These are phyloP conservation scores for western clawed frog (Xenopus tropicalis) DNA, from an alignment of 2,113 vertebrate genomes.

Conservation along the genomic window UCB_Xtro_10.0 CM004447.2:147702001-147702500, in stretches of 20 bases:
- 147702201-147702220: slow-evolving; percentile 27
- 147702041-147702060: too few species aligned
- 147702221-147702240: slow-evolving; percentile 32
- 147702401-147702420: slow-evolving; percentile 9
- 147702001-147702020: too few species aligned
- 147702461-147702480: not conserved
- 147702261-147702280: slow-evolving; percentile 30
- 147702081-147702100: too few species aligned
- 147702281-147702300: slow-evolving; percentile 38
- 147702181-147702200: slow-evolving; percentile 23
- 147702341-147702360: slow-evolving; percentile 4
- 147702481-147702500: too few species aligned
- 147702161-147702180: slow-evolving; percentile 14
- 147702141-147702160: slow-evolving; percentile 35
- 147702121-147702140: slow-evolving; percentile 9
- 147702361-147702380: slow-evolving; percentile 36
- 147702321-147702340: slow-evolving; percentile 39
- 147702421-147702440: slow-evolving; percentile 3
- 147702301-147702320: slow-evolving; percentile 30
- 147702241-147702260: slow-evolving; percentile 33
- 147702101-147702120: too few species aligned
- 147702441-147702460: not conserved
- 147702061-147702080: too few species aligned
- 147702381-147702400: slow-evolving; percentile 5
- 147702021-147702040: too few species aligned